These are phyloP conservation scores for Adelges cooleyi DNA, from an alignment of 1,140 invertebrate genomes.

Conservation along the genomic window DNA sequence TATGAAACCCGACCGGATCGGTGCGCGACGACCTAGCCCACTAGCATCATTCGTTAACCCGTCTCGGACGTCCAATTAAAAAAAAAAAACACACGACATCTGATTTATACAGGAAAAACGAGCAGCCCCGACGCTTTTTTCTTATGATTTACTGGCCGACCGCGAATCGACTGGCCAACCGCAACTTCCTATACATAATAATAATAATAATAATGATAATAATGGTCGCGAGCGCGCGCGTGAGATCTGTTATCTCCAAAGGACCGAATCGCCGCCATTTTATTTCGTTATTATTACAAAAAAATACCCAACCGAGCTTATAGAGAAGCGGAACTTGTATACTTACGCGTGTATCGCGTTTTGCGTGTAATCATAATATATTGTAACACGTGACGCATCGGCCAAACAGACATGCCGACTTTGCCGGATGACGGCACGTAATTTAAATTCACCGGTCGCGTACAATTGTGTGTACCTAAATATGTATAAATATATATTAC, in stretches of 20 bases:
- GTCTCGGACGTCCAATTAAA: conserved; percentile 10
- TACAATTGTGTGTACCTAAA: neutral
- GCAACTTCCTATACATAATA: conserved; percentile 21
- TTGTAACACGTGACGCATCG: conserved; percentile 18
- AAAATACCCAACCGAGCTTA: no score
- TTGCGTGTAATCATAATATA: neutral
- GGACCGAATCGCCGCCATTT: conserved; percentile 6
- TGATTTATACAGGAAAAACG: conserved; percentile 1
- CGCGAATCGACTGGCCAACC: conserved; percentile 18
- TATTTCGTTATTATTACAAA: neutral
- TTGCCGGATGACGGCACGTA: neutral
- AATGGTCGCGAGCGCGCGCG: neutral
- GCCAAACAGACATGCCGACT: conserved; percentile 9
- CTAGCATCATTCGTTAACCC: neutral
- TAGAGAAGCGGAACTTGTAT: no score
- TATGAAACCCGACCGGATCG: no score
- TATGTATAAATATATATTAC: neutral
- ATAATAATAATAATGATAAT: neutral
- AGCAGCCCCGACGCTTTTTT: no score
- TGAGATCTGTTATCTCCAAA: conserved; percentile 10
- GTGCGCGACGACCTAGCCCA: no score
- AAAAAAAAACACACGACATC: neutral
- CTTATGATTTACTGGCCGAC: neutral
- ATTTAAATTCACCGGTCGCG: neutral
- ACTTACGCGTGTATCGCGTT: neutral